Base-by-base conservation (phyloP, 1,140 invertebrate genomes). In the Stegodyphus dumicola region DNA sequence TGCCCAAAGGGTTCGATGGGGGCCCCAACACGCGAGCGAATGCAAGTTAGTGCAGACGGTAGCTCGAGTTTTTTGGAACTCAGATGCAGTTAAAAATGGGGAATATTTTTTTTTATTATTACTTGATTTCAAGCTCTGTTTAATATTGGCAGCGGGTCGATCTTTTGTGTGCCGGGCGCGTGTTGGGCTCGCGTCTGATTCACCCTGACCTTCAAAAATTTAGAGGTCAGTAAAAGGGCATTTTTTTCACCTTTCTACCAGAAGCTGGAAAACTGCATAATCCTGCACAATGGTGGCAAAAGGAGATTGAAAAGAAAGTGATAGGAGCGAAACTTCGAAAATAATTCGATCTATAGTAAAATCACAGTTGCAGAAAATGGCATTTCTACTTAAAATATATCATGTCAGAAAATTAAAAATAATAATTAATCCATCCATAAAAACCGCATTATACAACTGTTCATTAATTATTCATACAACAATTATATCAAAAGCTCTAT, bases 201-300 rank as follows among this genome's bases (percentile, higher is more conserved):
- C 54, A 65, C 78, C 78, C 53, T 81, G 78, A 81, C 78, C 78
- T 81, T 65, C 13, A 73, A 81, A 81, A 65, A 51, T 56, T 71
- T 81, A 18, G 15, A 73, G 69, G 78, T 73, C 67, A 52, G 66
- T 51, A 52, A 81, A 80, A 54, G 78, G 77, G 51, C 69, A 69
- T 18, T n/a, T 65, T 77, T 77, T 49, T 66, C 18, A 33, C 33
- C 33, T 33, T 33, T 18, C 33, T 69, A 48, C 10, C 18, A 69
- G 49, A 69, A 11, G 67, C 18, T 49, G 10, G 7, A 69, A 11
- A 18, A 69, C 67, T 69, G 18, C 33, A 5, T 18, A 1, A 33
- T 1, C 33, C 33, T 33, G 33, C 33, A 33, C 33, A 33, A 33
- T 33, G 3, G 33, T 3, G 33, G 33, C 33, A 33, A 33, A 1